A percentile compares a stretch with the other conserved stretches of the same genome.
Evolutionary conservation across 2,888 invertebrate species (phyloP).

Genomic region (Serrognathus titanus): DNA sequence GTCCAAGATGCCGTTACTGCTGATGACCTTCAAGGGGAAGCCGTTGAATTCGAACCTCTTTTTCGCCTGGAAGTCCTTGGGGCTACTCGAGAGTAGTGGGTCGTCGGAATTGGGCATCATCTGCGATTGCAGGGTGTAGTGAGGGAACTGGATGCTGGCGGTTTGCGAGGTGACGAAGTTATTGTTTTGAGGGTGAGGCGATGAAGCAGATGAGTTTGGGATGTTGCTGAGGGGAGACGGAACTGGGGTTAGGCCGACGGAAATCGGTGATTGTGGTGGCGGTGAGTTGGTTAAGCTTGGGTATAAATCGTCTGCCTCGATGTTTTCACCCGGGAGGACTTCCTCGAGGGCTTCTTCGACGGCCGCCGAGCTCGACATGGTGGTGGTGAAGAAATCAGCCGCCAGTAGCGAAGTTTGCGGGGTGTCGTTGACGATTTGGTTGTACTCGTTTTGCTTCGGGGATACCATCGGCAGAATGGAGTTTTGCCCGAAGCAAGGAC

Average conservation of each 20-base stretch:
- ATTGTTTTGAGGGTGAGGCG: conserved; percentile 45
- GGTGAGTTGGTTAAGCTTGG: conserved; percentile 52
- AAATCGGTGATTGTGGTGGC: conserved; percentile 60
- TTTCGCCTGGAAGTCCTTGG: conserved; percentile 68
- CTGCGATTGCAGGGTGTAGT: conserved; percentile 65
- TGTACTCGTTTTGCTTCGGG: conserved; percentile 45
- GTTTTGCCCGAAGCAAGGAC: conserved; percentile 53
- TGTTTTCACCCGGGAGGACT: conserved; percentile 75
- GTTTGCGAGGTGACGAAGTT: conserved; percentile 43
- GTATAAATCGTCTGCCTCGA: conserved; percentile 53
- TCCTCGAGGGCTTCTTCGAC: conserved; percentile 84
- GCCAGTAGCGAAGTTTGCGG: conserved; percentile 78
- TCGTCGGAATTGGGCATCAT: conserved; percentile 89
- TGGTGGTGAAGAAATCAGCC: conserved; percentile 78
- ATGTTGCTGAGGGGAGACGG: conserved; percentile 50
- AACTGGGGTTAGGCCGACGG: conserved; percentile 55
- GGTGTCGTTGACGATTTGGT: conserved; percentile 50
- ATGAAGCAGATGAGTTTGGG: conserved; percentile 38
- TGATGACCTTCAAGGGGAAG: conserved; percentile 55
- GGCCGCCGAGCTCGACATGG: conserved; percentile 82
- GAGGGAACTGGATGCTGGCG: conserved; percentile 46
- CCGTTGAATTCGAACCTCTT: conserved; percentile 57
- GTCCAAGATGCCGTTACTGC: conserved; percentile 55
- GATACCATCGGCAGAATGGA: conserved; percentile 47
- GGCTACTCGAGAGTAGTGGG: conserved; percentile 77